Evolutionary conservation across 2,888 invertebrate genomes (phyloP).

Genomic region (Minunthozetes semirufus): DNA sequence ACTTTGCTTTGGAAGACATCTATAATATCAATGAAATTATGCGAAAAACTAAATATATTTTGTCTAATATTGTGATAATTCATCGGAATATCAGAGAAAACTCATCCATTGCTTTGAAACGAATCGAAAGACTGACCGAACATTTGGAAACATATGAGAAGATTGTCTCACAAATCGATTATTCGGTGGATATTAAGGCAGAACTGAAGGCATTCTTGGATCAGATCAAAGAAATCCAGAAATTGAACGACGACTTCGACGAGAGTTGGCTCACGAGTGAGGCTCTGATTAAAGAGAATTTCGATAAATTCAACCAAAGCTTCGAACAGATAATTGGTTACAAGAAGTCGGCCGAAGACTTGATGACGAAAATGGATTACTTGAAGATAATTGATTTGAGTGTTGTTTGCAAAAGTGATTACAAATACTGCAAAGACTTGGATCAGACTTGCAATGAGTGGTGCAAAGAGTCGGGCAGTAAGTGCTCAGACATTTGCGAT

Average conservation of each 20-base stretch:
- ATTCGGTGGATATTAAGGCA: background rate
- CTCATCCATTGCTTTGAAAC: background rate
- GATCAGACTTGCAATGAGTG: background rate
- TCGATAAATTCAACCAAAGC: background rate
- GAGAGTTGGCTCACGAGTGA: background rate
- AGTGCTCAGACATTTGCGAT: background rate
- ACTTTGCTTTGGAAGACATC: constrained; percentile 12
- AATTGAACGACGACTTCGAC: background rate
- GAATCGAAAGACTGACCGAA: background rate
- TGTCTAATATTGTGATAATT: background rate
- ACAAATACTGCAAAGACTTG: background rate
- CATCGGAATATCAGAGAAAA: background rate
- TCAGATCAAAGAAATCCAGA: background rate
- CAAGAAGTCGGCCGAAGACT: background rate
- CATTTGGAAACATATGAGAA: background rate
- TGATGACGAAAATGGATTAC: background rate
- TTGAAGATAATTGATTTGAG: background rate
- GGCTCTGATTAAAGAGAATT: background rate
- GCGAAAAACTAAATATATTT: constrained; percentile 15
- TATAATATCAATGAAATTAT: constrained; percentile 1
- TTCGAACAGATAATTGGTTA: background rate
- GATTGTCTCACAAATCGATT: background rate
- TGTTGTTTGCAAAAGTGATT: background rate
- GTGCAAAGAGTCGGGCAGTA: background rate
- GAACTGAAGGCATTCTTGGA: background rate